A percentile compares a stretch with the other conserved stretches of the same genome.
Evolutionary conservation across 2,888 invertebrate genomes (phyloP).

Genomic region (Pristionchus entomophagus): DNA sequence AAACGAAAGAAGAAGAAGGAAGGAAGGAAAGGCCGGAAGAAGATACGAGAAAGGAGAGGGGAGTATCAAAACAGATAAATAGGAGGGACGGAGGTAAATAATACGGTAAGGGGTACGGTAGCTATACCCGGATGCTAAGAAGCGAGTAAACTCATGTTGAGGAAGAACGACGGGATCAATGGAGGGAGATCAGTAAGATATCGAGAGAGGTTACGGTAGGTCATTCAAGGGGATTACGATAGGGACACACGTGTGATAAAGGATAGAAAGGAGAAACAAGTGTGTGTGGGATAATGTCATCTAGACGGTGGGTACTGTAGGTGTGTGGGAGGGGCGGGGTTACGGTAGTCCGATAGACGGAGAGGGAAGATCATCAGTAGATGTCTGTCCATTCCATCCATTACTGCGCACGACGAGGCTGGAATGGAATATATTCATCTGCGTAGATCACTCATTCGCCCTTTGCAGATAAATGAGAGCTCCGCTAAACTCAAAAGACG

Average conservation of each 20-base stretch:
- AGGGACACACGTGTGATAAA: too few species aligned
- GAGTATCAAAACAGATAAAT: background rate
- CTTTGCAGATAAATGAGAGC: too few species aligned
- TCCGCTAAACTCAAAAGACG: too few species aligned
- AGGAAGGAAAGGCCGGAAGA: background rate
- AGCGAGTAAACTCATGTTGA: constrained; percentile 19
- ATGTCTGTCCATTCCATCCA: background rate
- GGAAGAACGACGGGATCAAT: background rate
- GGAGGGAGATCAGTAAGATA: background rate
- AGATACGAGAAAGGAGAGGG: too few species aligned
- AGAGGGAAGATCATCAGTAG: background rate
- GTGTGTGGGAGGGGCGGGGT: background rate
- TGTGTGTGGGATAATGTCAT: background rate
- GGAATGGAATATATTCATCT: background rate
- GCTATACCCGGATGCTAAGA: background rate
- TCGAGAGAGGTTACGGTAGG: background rate
- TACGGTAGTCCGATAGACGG: background rate
- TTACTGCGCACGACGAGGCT: constrained; percentile 22
- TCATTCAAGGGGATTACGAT: background rate
- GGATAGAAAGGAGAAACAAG: background rate
- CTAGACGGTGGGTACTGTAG: constrained; percentile 21
- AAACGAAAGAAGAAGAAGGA: background rate
- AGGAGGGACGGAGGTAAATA: background rate
- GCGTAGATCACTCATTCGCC: too few species aligned
- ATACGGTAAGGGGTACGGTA: background rate